Conservation (phyloP, 2,888 invertebrate genomes). For the Phorcus lineatus region DNA sequence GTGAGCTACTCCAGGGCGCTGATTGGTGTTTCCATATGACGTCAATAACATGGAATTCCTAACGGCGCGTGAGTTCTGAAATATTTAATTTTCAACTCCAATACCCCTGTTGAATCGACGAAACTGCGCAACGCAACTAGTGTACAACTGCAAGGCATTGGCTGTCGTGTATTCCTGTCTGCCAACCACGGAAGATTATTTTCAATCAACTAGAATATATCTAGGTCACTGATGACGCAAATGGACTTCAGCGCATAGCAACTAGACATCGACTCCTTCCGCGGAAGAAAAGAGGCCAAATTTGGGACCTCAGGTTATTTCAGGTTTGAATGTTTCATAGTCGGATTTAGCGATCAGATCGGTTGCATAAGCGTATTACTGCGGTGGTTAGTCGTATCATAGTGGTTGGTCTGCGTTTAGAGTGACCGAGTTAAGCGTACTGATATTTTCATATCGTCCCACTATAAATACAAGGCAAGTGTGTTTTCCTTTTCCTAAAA, state of each 20-base stretch:
- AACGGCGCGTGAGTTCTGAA: slow-evolving; percentile 3
- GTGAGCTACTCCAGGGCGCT: background rate
- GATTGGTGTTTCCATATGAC: slow-evolving; percentile 30
- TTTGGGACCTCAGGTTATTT: background rate
- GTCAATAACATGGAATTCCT: slow-evolving; percentile 32
- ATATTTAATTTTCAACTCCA: slow-evolving; percentile 4
- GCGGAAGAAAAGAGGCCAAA: slow-evolving; percentile 31
- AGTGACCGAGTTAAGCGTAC: slow-evolving; percentile 5
- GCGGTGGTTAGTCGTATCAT: background rate
- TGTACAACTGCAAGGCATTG: background rate
- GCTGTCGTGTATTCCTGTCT: slow-evolving; percentile 20
- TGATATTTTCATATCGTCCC: slow-evolving; percentile 25
- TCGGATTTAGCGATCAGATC: background rate
- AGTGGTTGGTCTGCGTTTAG: background rate
- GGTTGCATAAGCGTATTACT: slow-evolving; percentile 6
- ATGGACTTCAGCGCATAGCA: slow-evolving; percentile 45
- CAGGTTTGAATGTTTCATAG: slow-evolving; percentile 3
- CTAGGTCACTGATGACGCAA: slow-evolving; percentile 53
- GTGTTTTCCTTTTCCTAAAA: slow-evolving; percentile 62
- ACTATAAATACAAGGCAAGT: slow-evolving; percentile 33
- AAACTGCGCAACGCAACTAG: background rate
- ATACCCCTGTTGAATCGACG: background rate
- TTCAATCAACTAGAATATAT: slow-evolving; percentile 17
- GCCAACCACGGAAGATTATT: background rate
- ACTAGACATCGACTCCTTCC: slow-evolving; percentile 35